phyloP scores from a whole-genome alignment of 2,888 invertebrate genomes.

The Acanthococcus lagerstroemiae region DNA sequence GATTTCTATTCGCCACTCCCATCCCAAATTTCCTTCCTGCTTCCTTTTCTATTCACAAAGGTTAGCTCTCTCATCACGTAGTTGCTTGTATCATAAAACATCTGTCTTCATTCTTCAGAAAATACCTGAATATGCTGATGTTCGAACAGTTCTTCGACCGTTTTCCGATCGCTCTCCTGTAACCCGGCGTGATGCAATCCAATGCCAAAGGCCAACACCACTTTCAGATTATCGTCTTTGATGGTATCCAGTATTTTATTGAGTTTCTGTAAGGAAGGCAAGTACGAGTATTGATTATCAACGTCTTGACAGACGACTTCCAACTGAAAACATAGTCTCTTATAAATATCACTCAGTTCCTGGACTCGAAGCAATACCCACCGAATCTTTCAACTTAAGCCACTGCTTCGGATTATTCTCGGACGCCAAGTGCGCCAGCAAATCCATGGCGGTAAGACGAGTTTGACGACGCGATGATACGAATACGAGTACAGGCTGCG shows the following conservation, averaged over 20 bases:
- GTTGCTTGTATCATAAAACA: neutral
- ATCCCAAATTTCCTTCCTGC: no score
- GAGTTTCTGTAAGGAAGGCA: conserved; percentile 51
- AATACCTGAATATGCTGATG: conserved; percentile 85
- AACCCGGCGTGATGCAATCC: conserved; percentile 98
- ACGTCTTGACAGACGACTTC: neutral
- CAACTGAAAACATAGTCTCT: neutral
- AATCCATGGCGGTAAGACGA: conserved; percentile 86
- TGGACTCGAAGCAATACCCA: no score
- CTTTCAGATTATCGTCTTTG: conserved; percentile 79
- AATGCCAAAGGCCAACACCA: conserved; percentile 92
- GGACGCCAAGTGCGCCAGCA: conserved; percentile 80
- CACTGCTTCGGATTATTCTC: conserved; percentile 92
- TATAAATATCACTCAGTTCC: no score
- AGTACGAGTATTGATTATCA: neutral
- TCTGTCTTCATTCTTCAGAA: neutral
- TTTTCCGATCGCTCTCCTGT: conserved; percentile 79
- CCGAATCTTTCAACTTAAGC: conserved; percentile 67
- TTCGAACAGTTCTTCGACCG: conserved; percentile 87
- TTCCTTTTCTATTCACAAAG: no score
- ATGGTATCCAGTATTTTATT: conserved; percentile 59
- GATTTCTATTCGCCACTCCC: no score
- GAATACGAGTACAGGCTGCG: conserved; percentile 76
- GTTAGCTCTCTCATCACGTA: no score
- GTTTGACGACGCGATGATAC: conserved; percentile 96